Conservation (phyloP, 2,888 invertebrate species). For the Plutella xylostella region DNA sequence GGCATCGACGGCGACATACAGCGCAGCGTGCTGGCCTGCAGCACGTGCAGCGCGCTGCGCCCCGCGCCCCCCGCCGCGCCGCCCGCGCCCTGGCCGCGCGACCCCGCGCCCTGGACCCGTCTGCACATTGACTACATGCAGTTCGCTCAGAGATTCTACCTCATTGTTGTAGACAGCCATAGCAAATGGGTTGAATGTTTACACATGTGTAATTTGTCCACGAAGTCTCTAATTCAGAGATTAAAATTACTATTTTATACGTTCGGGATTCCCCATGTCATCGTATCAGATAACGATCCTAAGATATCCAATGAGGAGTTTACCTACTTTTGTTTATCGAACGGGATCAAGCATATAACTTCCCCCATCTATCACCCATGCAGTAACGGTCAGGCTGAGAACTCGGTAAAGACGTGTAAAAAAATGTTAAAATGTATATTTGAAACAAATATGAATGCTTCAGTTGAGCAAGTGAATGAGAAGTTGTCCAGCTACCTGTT, state of each 20-base stretch:
- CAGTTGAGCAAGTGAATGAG: not conserved
- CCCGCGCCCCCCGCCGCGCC: not conserved
- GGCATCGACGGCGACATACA: constrained; percentile 16
- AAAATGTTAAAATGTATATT: not conserved
- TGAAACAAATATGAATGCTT: not conserved
- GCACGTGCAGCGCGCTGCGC: not conserved
- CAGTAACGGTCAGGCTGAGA: not conserved
- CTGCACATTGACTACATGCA: not conserved
- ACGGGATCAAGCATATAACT: not conserved
- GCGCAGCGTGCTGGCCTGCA: not conserved
- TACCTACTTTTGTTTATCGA: not conserved
- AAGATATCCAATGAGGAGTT: not conserved
- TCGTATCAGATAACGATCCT: not conserved
- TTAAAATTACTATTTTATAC: not conserved
- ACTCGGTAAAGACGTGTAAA: not conserved
- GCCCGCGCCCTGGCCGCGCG: not conserved
- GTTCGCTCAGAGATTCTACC: not conserved
- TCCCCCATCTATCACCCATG: not conserved
- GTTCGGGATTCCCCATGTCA: not conserved
- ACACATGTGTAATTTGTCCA: not conserved
- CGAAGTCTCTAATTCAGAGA: not conserved
- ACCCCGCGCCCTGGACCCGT: not conserved
- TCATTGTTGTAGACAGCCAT: not conserved
- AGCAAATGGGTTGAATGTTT: not conserved
- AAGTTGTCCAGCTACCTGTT: not conserved